Evolutionary conservation across 2,888 invertebrate genomes (phyloP), one percentile per base, ranked within the genome.

Genomic region (Orthosia gracilis): DNA sequence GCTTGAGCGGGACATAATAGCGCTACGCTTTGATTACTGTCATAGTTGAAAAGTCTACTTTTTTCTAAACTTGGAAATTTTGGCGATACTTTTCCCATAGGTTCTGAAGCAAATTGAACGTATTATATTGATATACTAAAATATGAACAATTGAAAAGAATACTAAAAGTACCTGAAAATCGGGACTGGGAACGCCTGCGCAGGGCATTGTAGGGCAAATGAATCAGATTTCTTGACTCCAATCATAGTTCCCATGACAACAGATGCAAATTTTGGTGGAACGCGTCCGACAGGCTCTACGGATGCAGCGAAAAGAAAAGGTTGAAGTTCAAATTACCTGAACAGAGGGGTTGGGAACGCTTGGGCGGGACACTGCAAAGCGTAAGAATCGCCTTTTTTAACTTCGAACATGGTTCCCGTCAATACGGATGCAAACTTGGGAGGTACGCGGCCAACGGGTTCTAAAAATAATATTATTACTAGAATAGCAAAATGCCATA

Each of bases 1-100:
- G 97, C 97, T 94, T 97, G 97, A 73, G 97, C 97, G 73, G 97
- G 97, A 90, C 97, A 97, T 75, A 97, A 94, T 73, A 97, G 88
- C 26, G 97, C 97, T 83, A 97, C 91, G 88, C 91, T 95, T 87
- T 95, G 93, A 78, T 94, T 89, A 71, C 92, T 89, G 80, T 92
- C 90, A 88, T 94, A 95, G 91, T 92, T 94, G 87, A 94, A 96
- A 71, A 94, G 92, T 86, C 94, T 92, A 90, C 94, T 93, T 89
- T 93, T 95, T 89, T 95, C 94, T 92, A 94, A 91, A 82, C 92
- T 94, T 82, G 95, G 94, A 91, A 96, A 95, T 90, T 97, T 98
- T 82, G 98, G 98, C 85, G 97, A 97, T 79, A 98, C 97, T 92
- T 97, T 98, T 95, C 98, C 98, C 95, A 98, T 97, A 61, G 93